Conservation (phyloP, 1,140 invertebrate genomes). For the Ips nitidus region DNA sequence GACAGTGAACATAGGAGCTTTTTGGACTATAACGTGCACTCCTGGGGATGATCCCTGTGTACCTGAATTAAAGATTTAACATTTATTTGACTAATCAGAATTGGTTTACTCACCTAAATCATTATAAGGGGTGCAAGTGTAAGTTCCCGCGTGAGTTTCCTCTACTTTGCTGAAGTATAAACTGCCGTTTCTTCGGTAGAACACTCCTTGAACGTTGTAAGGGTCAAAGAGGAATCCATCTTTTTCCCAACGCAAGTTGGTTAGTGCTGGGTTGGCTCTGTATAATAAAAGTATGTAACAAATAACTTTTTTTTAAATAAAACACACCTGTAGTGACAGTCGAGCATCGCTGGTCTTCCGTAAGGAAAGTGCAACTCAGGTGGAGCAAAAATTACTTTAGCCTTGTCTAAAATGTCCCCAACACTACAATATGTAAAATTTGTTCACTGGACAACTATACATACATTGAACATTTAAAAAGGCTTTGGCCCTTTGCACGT, state of each 20-base stretch:
- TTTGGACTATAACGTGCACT: constrained; percentile 87
- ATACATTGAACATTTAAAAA: constrained; percentile 94
- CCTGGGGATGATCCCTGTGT: constrained; percentile 79
- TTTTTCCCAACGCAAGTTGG: constrained; percentile 92
- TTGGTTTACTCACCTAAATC: constrained; percentile 47
- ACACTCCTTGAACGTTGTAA: constrained; percentile 84
- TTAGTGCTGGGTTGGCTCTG: constrained; percentile 88
- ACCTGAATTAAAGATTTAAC: constrained; percentile 53
- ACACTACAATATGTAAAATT: neutral
- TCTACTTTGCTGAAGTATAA: constrained; percentile 76
- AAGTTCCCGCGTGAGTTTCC: constrained; percentile 75
- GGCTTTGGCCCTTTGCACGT: constrained; percentile 81
- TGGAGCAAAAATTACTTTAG: constrained; percentile 88
- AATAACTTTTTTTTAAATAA: neutral
- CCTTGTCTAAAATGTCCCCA: constrained; percentile 71
- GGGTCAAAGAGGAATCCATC: constrained; percentile 91
- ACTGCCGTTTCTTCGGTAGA: constrained; percentile 84
- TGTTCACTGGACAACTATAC: neutral
- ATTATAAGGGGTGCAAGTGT: constrained; percentile 92
- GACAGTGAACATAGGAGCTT: constrained; percentile 75
- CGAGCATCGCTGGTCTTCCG: constrained; percentile 85
- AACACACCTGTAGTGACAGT: constrained; percentile 73
- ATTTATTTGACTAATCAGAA: no score
- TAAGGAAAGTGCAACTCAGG: constrained; percentile 83
- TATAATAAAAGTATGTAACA: neutral